phyloP scores from a whole-genome alignment of 1,140 invertebrate species.

The Anadara kagoshimensis region DNA sequence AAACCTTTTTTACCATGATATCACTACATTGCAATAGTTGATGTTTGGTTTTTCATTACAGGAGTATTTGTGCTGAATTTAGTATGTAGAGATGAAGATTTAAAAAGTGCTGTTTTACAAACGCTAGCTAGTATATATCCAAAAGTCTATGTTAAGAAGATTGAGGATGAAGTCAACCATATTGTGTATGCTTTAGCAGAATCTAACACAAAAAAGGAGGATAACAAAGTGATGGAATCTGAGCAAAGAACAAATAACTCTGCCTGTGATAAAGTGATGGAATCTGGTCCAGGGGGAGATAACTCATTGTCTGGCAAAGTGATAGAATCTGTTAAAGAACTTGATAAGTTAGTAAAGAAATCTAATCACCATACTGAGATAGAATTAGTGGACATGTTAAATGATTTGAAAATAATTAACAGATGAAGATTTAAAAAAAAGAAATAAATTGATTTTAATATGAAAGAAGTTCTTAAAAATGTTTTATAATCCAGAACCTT shows the following conservation, averaged over 20 bases:
- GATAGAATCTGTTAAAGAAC: background rate
- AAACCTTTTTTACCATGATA: no score
- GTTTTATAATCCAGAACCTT: no score
- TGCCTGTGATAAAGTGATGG: no score
- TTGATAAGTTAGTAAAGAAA: background rate
- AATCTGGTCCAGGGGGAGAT: background rate
- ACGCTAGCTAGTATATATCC: conserved; percentile 81
- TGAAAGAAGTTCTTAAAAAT: no score
- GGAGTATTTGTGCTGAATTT: conserved; percentile 89
- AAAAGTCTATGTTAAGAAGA: conserved; percentile 80
- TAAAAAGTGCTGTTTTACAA: conserved; percentile 79
- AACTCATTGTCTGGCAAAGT: background rate
- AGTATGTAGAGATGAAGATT: conserved; percentile 83
- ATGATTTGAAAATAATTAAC: background rate
- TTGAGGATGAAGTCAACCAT: conserved; percentile 89
- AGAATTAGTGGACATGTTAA: conserved; percentile 8
- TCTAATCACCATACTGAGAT: background rate
- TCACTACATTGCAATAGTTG: no score
- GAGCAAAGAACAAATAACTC: no score
- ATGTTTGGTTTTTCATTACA: conserved; percentile 63
- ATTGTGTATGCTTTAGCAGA: conserved; percentile 73
- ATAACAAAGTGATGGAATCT: no score
- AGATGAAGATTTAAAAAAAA: background rate
- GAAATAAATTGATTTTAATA: background rate
- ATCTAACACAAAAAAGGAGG: background rate